Evolutionary conservation across 2,888 invertebrate species (phyloP).

Genomic region (Pammene aurita): DNA sequence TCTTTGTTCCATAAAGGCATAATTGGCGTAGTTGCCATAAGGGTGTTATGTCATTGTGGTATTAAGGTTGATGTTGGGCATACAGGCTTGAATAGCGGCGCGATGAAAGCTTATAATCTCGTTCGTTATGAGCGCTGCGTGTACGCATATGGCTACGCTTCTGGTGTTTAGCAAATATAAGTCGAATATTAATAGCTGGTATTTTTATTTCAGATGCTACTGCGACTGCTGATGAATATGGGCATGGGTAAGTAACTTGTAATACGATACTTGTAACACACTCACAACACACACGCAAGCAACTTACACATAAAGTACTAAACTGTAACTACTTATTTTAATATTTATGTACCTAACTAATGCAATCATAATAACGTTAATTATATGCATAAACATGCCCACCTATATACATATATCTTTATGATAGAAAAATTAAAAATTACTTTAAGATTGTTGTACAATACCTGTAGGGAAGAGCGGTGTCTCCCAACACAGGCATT

Average conservation of each 20-base stretch:
- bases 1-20: slow-evolving; percentile 21
- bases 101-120: slow-evolving; percentile 71
- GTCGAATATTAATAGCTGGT: not conserved
- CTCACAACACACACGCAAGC: no score
- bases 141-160: slow-evolving; percentile 54
- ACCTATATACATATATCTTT: no score
- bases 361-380: no score
- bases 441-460: no score
- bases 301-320: no score
- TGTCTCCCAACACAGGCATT: no score
- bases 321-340: no score
- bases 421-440: no score
- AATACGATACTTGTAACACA: no score
- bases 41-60: not conserved
- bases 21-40: not conserved
- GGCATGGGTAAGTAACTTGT: not conserved
- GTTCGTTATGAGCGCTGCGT: slow-evolving; percentile 66
- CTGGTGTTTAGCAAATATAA: slow-evolving; percentile 3
- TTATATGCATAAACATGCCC: no score
- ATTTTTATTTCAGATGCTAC: slow-evolving; percentile 5
- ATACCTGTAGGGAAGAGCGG: no score
- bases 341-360: no score
- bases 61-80: not conserved
- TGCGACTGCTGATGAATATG: not conserved
- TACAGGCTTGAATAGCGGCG: slow-evolving; percentile 53